These are phyloP conservation scores for Timema cristinae DNA, from an alignment of 2,888 invertebrate species.

Conservation along the genomic window DNA sequence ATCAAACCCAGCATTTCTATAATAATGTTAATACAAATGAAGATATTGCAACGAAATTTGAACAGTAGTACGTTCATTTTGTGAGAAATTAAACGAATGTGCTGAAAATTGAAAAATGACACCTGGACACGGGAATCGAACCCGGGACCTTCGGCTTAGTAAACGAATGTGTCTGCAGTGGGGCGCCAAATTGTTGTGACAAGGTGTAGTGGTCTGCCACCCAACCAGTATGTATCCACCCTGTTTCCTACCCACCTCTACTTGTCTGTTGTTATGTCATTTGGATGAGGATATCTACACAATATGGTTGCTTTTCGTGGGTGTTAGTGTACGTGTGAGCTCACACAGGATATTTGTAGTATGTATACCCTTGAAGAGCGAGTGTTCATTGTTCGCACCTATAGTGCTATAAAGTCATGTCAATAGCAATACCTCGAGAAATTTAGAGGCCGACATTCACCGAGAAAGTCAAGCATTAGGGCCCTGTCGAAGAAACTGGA, in stretches of 20 bases:
- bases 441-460: background rate
- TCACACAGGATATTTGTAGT: background rate
- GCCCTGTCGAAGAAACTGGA: background rate
- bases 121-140: too few relatives aligned
- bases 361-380: background rate
- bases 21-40: too few relatives aligned
- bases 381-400: background rate
- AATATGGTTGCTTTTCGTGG: background rate
- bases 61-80: too few relatives aligned
- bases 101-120: too few relatives aligned
- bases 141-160: too few relatives aligned
- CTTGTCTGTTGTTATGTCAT: background rate
- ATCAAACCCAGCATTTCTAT: too few relatives aligned
- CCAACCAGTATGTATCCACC: too few relatives aligned
- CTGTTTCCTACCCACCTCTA: background rate
- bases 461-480: background rate
- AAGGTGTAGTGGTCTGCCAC: too few relatives aligned
- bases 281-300: background rate
- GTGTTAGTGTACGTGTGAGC: background rate
- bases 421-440: background rate
- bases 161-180: too few relatives aligned
- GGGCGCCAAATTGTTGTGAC: too few relatives aligned
- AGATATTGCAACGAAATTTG: too few relatives aligned
- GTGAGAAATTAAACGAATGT: too few relatives aligned
- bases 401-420: background rate